Base-by-base conservation (phyloP, 2,113 vertebrate genomes). In the Eidolon helvum region DNA sequence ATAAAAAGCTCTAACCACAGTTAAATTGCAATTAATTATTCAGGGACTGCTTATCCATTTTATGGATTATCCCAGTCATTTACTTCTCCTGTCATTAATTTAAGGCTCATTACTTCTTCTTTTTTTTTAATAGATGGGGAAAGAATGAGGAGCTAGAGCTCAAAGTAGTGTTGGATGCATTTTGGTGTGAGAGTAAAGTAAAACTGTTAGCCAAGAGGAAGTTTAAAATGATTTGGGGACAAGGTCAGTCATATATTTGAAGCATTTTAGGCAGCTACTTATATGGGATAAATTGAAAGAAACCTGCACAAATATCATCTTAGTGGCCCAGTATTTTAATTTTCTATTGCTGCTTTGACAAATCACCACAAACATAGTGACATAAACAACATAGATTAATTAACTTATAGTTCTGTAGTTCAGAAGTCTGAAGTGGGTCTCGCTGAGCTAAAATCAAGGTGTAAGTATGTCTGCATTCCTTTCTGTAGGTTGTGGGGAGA, bases 21-120 rank as follows among this genome's bases (percentile, higher is more conserved):
- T 87, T 82, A 80, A 92, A 90, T 61, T 71, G 33, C 40, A 91
- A 48, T 88, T 91, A 97, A 88, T 94, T 95, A 95, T 80, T 53
- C 87, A 94, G 57, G 75, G 63, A 35, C 50, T 88, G 55, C 84
- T 95, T 91, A 55, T 94, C 65, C 57, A 33, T 78, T 87, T 95
- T 92, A 97, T 86, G 59, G 77, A 92, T 97, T 84, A 72, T 5
- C 28, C 66, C 55, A 63, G 35, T 86, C 55, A 61, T 92, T 96
- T 90, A 26, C 30, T 92, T 91, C n/a, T 84, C 22, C 24, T 82
- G 35, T 85, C 53, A 82, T 94, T 85, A 90, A 91, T 95, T 80
- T 93, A 91, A 80, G 35, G 45, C 45, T 88, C 35, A 80, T 90
- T 78, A 94, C 75, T 66, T 90, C 63, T 4, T 88, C 35, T 65